These are phyloP conservation scores for Harmothoe impar DNA, from an alignment of 2,888 invertebrate genomes.

Conservation along the genomic window DNA sequence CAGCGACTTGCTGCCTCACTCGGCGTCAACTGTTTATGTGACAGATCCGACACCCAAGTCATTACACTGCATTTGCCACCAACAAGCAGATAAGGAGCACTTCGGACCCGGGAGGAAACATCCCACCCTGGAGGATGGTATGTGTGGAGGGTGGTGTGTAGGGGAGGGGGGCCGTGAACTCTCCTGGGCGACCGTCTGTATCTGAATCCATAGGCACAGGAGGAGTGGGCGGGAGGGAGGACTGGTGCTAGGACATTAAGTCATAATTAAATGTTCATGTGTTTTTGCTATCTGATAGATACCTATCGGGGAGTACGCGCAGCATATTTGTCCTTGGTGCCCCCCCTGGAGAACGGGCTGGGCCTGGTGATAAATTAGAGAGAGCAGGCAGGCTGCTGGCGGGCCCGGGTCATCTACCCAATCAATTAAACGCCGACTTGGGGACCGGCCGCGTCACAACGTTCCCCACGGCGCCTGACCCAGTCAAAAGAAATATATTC, in stretches of 20 bases:
- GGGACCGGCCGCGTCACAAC: slow-evolving; percentile 48
- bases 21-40: slow-evolving; percentile 47
- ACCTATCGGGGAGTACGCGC: slow-evolving; percentile 45
- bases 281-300: slow-evolving; percentile 61
- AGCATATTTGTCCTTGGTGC: slow-evolving; percentile 48
- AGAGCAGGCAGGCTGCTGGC: slow-evolving; percentile 1
- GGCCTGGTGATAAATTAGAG: slow-evolving; percentile 55
- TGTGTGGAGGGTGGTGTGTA: too few species aligned
- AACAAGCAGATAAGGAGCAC: slow-evolving; percentile 21
- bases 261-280: slow-evolving; percentile 61
- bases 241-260: slow-evolving; percentile 50
- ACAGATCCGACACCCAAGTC: slow-evolving; percentile 50
- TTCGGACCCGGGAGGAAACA: slow-evolving; percentile 30
- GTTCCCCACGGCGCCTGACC: slow-evolving; percentile 43
- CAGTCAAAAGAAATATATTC: slow-evolving; percentile 53
- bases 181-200: neutral
- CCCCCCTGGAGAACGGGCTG: slow-evolving; percentile 32
- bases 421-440: slow-evolving; percentile 57
- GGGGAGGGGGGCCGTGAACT: neutral
- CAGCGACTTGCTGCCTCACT: neutral
- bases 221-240: neutral
- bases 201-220: too few species aligned
- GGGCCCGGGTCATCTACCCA: slow-evolving; percentile 58
- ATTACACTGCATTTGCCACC: slow-evolving; percentile 45
- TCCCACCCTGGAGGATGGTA: neutral